phyloP scores from a whole-genome alignment of 2,113 vertebrate genomes.

The Rhagologus leucostigma region DNA sequence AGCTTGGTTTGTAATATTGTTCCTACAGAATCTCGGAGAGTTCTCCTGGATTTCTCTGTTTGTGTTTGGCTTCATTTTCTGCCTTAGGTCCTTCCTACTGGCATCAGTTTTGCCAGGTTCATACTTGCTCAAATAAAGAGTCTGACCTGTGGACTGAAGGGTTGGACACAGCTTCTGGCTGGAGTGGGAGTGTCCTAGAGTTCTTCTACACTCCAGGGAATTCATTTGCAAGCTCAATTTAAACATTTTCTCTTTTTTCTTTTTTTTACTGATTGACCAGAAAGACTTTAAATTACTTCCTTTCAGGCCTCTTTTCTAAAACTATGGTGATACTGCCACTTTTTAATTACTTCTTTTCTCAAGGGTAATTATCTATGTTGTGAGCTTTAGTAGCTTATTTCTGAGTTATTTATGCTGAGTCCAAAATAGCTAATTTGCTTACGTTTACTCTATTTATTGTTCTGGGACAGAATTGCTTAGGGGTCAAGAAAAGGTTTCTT shows the following conservation, averaged over 20 bases:
- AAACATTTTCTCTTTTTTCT: background rate
- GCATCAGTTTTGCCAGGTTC: background rate
- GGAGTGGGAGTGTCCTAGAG: background rate
- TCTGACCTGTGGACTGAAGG: background rate
- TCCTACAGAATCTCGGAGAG: background rate
- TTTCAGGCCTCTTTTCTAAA: background rate
- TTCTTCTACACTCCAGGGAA: background rate
- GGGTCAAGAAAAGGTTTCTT: conserved; percentile 17
- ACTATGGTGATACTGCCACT: background rate
- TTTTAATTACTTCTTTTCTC: conserved; percentile 27
- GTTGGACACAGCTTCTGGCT: background rate
- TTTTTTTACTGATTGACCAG: background rate
- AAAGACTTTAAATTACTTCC: background rate
- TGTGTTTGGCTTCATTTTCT: background rate
- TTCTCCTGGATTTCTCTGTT: background rate
- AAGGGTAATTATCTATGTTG: conserved; percentile 6
- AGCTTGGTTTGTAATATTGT: background rate
- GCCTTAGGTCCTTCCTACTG: background rate
- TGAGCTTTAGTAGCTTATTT: conserved; percentile 1
- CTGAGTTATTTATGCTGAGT: conserved; percentile 11
- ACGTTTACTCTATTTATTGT: background rate
- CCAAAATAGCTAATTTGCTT: conserved; percentile 19
- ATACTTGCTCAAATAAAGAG: background rate
- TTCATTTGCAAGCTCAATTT: background rate
- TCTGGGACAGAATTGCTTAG: background rate